Conservation (phyloP, 2,797 vertebrate genomes). For the Notolabrus celidotus region DNA sequence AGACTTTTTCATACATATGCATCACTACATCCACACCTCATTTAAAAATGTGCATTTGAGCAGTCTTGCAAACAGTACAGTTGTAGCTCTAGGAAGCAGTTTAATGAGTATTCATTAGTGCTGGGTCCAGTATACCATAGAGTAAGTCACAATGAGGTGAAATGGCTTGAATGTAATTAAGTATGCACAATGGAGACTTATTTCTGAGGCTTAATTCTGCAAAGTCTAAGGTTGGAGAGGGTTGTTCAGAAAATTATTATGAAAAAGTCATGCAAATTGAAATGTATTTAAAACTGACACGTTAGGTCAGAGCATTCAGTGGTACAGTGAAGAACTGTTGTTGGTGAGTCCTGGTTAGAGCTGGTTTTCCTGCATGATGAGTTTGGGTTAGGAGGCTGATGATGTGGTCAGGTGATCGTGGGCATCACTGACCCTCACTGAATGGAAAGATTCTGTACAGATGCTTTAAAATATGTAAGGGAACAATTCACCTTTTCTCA, state of each 20-base stretch:
- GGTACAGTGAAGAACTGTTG: background rate
- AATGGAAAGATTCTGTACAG: constrained; percentile 52
- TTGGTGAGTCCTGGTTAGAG: background rate
- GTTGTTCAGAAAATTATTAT: background rate
- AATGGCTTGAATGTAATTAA: constrained; percentile 38
- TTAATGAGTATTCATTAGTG: constrained; percentile 58
- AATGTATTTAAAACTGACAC: no score
- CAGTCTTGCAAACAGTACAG: constrained; percentile 44
- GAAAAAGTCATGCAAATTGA: constrained; percentile 26
- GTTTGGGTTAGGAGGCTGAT: background rate
- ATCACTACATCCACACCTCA: constrained; percentile 24
- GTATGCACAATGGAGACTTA: constrained; percentile 25
- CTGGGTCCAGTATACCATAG: constrained; percentile 38
- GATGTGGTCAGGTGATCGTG: constrained; percentile 11
- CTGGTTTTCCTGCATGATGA: background rate
- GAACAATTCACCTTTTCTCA: constrained; percentile 58
- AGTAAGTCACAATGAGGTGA: constrained; percentile 24
- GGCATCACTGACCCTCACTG: background rate
- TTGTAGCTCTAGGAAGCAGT: constrained; percentile 44
- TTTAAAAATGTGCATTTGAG: constrained; percentile 52
- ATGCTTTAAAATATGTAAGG: constrained; percentile 58
- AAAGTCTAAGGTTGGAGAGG: constrained; percentile 6
- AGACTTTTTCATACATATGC: background rate
- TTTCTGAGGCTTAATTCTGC: constrained; percentile 13
- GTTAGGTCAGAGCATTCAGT: no score